Percentiles rank a stretch among this genome's conserved stretches.
Conservation (phyloP, 2,797 vertebrate genomes). For the Bufotes viridis region DNA sequence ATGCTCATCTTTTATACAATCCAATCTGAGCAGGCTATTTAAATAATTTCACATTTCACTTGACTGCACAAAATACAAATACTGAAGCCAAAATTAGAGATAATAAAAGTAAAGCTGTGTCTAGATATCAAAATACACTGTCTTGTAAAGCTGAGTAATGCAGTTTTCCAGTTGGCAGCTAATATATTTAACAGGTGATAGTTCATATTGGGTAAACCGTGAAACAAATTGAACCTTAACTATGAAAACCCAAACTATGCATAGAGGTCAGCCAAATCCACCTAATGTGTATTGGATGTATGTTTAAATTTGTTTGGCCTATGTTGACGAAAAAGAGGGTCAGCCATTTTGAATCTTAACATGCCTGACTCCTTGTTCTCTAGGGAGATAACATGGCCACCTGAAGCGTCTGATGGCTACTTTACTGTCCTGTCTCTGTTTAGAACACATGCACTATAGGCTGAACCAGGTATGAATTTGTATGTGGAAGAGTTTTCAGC, state of each 20-base stretch:
- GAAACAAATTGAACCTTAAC: background rate
- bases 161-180: constrained; percentile 2
- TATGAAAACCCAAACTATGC: background rate
- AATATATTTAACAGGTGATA: background rate
- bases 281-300: too few species aligned
- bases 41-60: constrained; percentile 25
- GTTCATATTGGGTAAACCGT: background rate
- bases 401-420: too few species aligned
- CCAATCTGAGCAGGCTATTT: constrained; percentile 16
- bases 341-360: too few species aligned
- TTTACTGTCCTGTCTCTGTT: too few species aligned
- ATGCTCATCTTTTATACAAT: constrained; percentile 34
- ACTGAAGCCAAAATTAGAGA: constrained; percentile 1
- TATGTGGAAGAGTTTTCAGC: too few species aligned
- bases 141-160: background rate
- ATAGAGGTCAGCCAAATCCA: background rate
- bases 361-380: too few species aligned
- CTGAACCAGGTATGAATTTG: too few species aligned
- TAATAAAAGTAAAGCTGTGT: constrained; percentile 14
- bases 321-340: too few species aligned
- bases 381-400: too few species aligned
- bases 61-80: constrained; percentile 17
- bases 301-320: too few species aligned
- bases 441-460: too few species aligned
- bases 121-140: background rate